These are phyloP conservation scores for Ormyrus pomaceus DNA, from an alignment of 2,888 invertebrate species.

Conservation along the genomic window DNA sequence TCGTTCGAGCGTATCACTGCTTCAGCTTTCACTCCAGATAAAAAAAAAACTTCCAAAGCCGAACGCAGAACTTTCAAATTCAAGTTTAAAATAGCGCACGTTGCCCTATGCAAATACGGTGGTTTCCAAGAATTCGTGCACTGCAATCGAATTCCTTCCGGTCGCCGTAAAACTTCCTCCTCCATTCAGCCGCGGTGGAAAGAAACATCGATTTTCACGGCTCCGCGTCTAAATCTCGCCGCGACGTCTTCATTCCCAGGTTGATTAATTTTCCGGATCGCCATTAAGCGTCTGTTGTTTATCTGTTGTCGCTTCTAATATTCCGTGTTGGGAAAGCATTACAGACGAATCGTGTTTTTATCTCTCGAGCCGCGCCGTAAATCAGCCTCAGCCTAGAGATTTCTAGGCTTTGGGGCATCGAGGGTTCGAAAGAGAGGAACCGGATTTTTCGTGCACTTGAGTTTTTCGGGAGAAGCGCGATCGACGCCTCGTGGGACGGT, in stretches of 20 bases:
- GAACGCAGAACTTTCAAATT: neutral
- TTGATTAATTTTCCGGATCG: neutral
- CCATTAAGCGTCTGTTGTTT: too few relatives aligned
- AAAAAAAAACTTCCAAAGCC: neutral
- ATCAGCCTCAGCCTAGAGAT: neutral
- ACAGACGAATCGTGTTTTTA: too few relatives aligned
- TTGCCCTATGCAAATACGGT: slow-evolving; percentile 34
- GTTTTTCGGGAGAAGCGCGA: too few relatives aligned
- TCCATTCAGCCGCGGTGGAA: slow-evolving; percentile 20
- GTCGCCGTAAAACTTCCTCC: slow-evolving; percentile 12
- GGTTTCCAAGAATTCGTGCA: slow-evolving; percentile 17
- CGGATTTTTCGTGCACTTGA: too few relatives aligned
- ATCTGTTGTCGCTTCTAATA: too few relatives aligned
- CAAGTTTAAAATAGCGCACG: slow-evolving; percentile 26
- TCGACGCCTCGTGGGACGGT: too few relatives aligned
- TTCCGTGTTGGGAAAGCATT: too few relatives aligned
- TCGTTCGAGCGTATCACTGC: too few relatives aligned
- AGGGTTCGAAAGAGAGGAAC: too few relatives aligned
- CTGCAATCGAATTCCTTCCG: slow-evolving; percentile 34
- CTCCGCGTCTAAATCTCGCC: neutral
- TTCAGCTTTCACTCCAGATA: neutral
- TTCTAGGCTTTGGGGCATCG: neutral
- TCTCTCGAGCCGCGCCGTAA: neutral
- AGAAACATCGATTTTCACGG: slow-evolving; percentile 8
- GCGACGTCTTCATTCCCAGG: slow-evolving; percentile 24